Evolutionary conservation across 2,113 vertebrate genomes (phyloP).

Genomic region (Nycticebus coucang): DNA sequence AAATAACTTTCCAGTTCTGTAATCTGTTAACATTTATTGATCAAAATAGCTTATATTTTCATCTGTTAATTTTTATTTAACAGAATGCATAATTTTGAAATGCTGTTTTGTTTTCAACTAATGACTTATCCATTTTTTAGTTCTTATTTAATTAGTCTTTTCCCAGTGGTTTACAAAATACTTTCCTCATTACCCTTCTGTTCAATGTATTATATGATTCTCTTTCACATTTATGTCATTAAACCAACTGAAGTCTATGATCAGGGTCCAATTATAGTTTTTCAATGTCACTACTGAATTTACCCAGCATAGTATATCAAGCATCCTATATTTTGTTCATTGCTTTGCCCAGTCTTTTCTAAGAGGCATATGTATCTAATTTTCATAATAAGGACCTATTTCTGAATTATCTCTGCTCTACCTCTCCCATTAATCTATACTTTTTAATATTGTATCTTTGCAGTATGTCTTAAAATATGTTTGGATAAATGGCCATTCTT

Average conservation of each 20-base stretch:
- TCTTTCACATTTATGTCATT: neutral
- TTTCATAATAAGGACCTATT: neutral
- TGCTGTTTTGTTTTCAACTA: neutral
- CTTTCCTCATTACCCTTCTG: neutral
- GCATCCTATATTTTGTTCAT: neutral
- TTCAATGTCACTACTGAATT: neutral
- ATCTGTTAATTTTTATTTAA: neutral
- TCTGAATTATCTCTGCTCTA: neutral
- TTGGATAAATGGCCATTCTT: neutral
- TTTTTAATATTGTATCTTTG: neutral
- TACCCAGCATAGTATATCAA: neutral
- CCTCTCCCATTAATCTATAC: neutral
- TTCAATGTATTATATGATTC: neutral
- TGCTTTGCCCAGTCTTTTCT: neutral
- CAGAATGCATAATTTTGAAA: neutral
- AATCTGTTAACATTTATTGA: neutral
- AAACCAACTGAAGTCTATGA: neutral
- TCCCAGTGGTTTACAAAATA: neutral
- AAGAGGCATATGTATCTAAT: neutral
- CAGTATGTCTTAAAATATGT: neutral
- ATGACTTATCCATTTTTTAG: neutral
- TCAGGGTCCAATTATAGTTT: neutral
- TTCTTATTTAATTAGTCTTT: neutral
- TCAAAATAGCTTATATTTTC: neutral
- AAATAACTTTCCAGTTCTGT: neutral